phyloP scores from a whole-genome alignment of 2,113 vertebrate species.

The Ciconia maguari region DNA sequence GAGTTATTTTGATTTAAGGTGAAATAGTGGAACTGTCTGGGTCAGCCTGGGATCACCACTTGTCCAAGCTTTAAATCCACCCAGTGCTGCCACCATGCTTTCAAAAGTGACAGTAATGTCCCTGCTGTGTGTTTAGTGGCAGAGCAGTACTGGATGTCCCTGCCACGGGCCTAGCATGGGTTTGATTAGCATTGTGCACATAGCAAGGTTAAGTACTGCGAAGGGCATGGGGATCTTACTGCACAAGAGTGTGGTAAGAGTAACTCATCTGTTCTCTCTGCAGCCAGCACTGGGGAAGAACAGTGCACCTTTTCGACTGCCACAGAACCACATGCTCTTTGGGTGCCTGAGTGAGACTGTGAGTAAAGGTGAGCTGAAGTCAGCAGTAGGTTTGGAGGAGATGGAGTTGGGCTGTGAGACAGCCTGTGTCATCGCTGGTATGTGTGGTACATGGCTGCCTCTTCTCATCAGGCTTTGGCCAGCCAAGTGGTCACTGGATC shows the following conservation, averaged over 20 bases:
- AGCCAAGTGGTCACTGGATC: constrained; percentile 85
- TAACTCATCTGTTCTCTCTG: not conserved
- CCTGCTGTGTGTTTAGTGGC: not conserved
- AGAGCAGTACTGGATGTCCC: not conserved
- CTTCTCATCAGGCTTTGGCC: constrained; percentile 62
- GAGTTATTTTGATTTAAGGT: not conserved
- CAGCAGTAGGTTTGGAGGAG: not conserved
- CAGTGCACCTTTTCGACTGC: constrained; percentile 81
- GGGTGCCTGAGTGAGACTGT: constrained; percentile 78
- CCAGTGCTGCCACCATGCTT: not conserved
- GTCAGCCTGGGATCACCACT: not conserved
- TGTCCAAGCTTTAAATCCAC: not conserved
- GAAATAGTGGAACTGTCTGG: not conserved
- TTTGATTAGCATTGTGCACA: not conserved
- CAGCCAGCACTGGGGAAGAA: constrained; percentile 75
- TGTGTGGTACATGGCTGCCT: not conserved
- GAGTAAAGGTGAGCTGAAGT: constrained; percentile 79
- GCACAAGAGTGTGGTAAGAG: not conserved
- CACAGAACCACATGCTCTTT: constrained; percentile 86
- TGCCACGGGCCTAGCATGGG: not conserved
- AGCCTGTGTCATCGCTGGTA: not conserved
- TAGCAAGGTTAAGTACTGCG: not conserved
- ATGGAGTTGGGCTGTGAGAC: not conserved
- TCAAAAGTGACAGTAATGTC: not conserved
- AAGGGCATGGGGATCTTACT: not conserved